Conservation (phyloP, 2,797 vertebrate species). For the Microctenopoma lineatum region DNA sequence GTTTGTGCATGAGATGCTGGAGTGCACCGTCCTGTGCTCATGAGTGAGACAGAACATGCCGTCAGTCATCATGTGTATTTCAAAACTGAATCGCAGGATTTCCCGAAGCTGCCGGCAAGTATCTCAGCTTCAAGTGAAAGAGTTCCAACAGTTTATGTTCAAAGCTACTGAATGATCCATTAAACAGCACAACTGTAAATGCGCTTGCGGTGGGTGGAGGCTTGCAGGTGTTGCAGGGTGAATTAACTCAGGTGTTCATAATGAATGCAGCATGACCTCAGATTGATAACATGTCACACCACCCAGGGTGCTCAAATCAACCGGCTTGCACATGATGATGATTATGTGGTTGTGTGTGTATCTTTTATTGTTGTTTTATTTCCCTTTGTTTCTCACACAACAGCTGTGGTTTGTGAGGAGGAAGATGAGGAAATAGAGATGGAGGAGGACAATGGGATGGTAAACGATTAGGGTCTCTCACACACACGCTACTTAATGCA, state of each 20-base stretch:
- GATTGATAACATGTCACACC: not conserved
- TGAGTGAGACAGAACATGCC: not conserved
- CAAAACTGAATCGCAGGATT: conserved; percentile 56
- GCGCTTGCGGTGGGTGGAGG: conserved; percentile 56
- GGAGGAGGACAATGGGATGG: conserved; percentile 43
- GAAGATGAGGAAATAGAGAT: conserved; percentile 44
- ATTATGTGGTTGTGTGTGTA: conserved; percentile 14
- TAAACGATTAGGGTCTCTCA: conserved; percentile 26
- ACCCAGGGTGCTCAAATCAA: conserved; percentile 15
- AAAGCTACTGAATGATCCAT: conserved; percentile 40
- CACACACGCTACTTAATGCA: conserved; percentile 61
- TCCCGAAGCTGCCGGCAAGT: conserved; percentile 41
- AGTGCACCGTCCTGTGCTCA: not conserved
- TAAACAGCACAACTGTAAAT: conserved; percentile 36
- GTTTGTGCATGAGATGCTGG: not conserved
- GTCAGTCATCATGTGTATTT: conserved; percentile 19
- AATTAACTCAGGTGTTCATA: conserved; percentile 31
- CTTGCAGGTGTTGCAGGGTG: conserved; percentile 44
- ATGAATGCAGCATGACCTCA: conserved; percentile 13
- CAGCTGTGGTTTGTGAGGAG: conserved; percentile 23
- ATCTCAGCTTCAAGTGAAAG: conserved; percentile 11
- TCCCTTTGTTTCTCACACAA: conserved; percentile 13
- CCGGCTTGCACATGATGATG: conserved; percentile 1
- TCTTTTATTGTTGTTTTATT: not conserved
- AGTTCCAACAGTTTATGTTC: conserved; percentile 18